Percentiles rank a stretch among this genome's conserved stretches.
These are phyloP conservation scores for Dipodomys merriami DNA, from an alignment of 2,113 vertebrate species.

Conservation along the genomic window DNA sequence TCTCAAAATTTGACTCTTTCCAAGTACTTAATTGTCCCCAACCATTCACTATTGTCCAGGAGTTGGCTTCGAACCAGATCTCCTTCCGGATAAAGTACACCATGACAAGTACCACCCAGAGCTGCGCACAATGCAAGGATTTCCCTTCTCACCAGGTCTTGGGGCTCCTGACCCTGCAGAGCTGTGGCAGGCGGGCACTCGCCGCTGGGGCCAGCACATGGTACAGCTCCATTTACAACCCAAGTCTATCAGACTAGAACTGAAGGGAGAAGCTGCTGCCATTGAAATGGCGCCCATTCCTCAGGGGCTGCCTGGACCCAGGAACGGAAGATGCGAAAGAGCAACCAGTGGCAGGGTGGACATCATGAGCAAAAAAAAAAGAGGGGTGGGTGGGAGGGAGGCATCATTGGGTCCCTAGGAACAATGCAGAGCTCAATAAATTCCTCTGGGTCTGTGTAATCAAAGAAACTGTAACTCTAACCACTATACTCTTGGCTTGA, in stretches of 20 bases:
- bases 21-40: constrained; percentile 35
- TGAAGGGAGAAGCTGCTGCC: not conserved
- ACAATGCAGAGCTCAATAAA: not conserved
- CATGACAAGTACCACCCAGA: constrained; percentile 6
- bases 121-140: constrained; percentile 42
- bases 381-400: no score
- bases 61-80: constrained; percentile 18
- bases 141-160: not conserved
- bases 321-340: not conserved
- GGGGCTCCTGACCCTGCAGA: not conserved
- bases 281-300: not conserved
- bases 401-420: not conserved
- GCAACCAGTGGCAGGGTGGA: not conserved
- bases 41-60: not conserved
- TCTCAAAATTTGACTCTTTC: not conserved
- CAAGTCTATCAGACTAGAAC: not conserved
- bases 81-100: constrained; percentile 43
- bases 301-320: not conserved
- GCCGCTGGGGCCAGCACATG: not conserved
- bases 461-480: not conserved
- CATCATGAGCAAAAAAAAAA: not conserved
- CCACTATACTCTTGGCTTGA: not conserved
- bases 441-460: not conserved
- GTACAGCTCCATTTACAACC: not conserved
- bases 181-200: not conserved